Evolutionary conservation across 1,140 invertebrate genomes (phyloP).

Genomic region (Pseudomyrmex flavicornis): DNA sequence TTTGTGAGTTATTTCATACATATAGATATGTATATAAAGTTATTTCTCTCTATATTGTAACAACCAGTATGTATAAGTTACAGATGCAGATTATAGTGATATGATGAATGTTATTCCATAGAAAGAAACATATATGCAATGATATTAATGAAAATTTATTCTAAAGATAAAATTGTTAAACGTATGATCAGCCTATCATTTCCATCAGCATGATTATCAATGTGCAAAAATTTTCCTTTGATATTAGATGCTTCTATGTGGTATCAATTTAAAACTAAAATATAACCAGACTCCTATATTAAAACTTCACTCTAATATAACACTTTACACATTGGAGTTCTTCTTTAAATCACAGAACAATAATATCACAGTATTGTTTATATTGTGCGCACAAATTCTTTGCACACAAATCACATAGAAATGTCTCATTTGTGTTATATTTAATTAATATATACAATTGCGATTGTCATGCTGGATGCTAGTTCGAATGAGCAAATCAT

Average conservation of each 20-base stretch:
- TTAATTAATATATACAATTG: conserved; percentile 33
- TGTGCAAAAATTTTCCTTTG: not conserved
- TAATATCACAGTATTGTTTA: conserved; percentile 1
- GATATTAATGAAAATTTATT: conserved; percentile 10
- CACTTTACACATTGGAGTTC: not conserved
- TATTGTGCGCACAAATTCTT: conserved; percentile 3
- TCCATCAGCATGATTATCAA: conserved; percentile 25
- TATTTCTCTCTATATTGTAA: not conserved
- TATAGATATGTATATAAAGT: conserved; percentile 9
- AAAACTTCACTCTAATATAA: not conserved
- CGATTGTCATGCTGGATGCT: conserved; percentile 68
- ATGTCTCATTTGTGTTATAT: conserved; percentile 1
- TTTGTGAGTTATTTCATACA: not conserved
- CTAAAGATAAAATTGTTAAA: conserved; percentile 35
- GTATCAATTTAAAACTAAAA: conserved; percentile 22
- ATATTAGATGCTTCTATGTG: conserved; percentile 6
- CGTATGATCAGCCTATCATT: conserved; percentile 37
- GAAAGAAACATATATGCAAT: not conserved
- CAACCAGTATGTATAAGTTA: not conserved
- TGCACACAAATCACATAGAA: not conserved
- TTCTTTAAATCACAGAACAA: not conserved
- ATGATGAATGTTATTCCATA: not conserved
- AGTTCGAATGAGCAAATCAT: conserved; percentile 68
- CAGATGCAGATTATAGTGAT: not conserved
- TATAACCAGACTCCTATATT: not conserved